Evolutionary conservation across 1,140 invertebrate genomes (phyloP).

Genomic region (Thaumatotibia leucotreta): DNA sequence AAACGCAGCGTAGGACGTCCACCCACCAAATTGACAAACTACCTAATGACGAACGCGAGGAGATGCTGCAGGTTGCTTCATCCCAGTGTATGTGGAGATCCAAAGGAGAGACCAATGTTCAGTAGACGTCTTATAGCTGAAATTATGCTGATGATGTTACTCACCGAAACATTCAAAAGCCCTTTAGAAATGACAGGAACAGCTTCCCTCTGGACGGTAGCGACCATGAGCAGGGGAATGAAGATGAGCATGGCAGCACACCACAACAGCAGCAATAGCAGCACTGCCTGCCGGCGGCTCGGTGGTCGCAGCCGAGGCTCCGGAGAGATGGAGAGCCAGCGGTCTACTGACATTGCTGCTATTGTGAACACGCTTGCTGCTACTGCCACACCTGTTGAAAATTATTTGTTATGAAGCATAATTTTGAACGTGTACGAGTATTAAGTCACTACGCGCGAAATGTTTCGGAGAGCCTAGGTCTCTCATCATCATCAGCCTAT

Average conservation of each 20-base stretch:
- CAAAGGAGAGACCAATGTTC: too few species aligned
- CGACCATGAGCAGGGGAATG: conserved; percentile 79
- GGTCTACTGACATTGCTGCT: conserved; percentile 85
- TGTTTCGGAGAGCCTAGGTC: too few species aligned
- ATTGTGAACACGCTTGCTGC: conserved; percentile 87
- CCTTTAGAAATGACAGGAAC: conserved; percentile 58
- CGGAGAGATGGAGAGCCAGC: conserved; percentile 85
- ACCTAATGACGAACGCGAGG: too few species aligned
- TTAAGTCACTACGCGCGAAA: too few species aligned
- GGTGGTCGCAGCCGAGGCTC: conserved; percentile 81
- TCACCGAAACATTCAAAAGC: conserved; percentile 53
- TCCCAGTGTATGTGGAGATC: too few species aligned
- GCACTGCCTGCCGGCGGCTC: conserved; percentile 78
- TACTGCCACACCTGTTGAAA: conserved; percentile 82
- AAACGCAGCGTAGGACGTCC: too few species aligned
- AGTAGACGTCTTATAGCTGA: too few species aligned
- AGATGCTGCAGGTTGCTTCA: too few species aligned
- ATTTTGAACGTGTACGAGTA: too few species aligned
- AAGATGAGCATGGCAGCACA: conserved; percentile 80
- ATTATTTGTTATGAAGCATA: not conserved
- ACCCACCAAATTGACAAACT: too few species aligned
- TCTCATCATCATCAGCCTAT: too few species aligned
- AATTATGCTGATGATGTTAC: conserved; percentile 20
- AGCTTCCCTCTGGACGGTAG: conserved; percentile 55
- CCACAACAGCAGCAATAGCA: conserved; percentile 82